Conservation (phyloP, 2,797 vertebrate genomes). For the Erpetoichthys calabaricus region DNA sequence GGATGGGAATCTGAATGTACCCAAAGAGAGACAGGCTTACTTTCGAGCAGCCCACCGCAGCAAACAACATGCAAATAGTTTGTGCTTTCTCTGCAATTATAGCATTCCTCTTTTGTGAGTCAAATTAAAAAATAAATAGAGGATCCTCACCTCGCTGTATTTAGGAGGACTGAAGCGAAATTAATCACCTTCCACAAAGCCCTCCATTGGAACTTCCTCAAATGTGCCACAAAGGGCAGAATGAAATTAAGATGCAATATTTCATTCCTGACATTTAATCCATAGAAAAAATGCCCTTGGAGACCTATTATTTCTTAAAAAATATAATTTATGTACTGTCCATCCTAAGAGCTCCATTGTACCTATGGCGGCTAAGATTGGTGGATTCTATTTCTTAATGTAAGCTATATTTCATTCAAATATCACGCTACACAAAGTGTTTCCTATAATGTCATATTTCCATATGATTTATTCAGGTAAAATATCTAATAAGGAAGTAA, state of each 20-base stretch:
- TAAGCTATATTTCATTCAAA: slow-evolving; percentile 29
- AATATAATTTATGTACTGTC: slow-evolving; percentile 25
- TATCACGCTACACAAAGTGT: slow-evolving; percentile 40
- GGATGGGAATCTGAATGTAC: too few species aligned
- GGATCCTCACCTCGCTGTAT: too few species aligned
- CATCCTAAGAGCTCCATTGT: slow-evolving; percentile 7
- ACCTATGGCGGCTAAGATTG: slow-evolving; percentile 5
- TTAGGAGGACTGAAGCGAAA: slow-evolving; percentile 14
- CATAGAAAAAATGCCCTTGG: slow-evolving; percentile 31
- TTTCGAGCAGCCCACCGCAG: too few species aligned
- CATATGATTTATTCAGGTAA: slow-evolving; percentile 39
- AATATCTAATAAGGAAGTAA: slow-evolving; percentile 33
- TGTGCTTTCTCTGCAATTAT: too few species aligned
- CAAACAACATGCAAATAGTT: too few species aligned
- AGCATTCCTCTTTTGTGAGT: too few species aligned
- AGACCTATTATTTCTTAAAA: slow-evolving; percentile 43
- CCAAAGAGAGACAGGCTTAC: too few species aligned
- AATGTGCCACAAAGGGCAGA: slow-evolving; percentile 27
- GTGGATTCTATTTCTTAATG: slow-evolving; percentile 29
- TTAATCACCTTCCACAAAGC: slow-evolving; percentile 23
- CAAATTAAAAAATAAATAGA: too few species aligned
- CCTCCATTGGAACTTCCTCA: slow-evolving; percentile 28
- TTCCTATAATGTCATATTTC: slow-evolving; percentile 40
- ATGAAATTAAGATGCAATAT: slow-evolving; percentile 32
- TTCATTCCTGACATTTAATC: slow-evolving; percentile 49